Evolutionary conservation across 2,113 vertebrate genomes (phyloP).

Genomic region (Chamaea fasciata): DNA sequence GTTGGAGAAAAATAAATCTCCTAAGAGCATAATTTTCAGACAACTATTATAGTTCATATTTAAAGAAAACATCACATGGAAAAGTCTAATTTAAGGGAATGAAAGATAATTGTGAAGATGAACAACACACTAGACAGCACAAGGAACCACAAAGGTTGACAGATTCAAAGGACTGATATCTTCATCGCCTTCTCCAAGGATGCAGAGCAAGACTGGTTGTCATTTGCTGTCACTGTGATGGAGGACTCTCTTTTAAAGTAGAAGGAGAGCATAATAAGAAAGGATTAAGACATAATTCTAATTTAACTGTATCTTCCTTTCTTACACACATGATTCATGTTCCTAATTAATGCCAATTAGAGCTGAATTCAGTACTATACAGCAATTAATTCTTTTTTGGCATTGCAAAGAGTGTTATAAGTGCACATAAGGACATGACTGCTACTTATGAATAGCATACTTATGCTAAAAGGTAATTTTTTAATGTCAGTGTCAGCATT

Average conservation of each 20-base stretch:
- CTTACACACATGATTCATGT: not conserved
- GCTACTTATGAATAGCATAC: not conserved
- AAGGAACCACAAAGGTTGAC: not conserved
- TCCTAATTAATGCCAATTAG: constrained; percentile 35
- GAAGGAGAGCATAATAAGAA: constrained; percentile 6
- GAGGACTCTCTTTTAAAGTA: not conserved
- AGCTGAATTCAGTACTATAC: not conserved
- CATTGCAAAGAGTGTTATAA: not conserved
- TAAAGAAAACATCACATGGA: not conserved
- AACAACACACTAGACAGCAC: not conserved
- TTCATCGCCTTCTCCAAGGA: not conserved
- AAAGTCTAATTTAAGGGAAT: not conserved
- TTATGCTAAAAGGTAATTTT: not conserved
- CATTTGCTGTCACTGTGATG: not conserved
- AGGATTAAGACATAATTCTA: constrained; percentile 10
- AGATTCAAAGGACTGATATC: not conserved
- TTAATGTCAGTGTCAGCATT: not conserved
- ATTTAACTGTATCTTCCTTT: constrained; percentile 9
- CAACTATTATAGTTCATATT: not conserved
- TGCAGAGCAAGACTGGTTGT: not conserved
- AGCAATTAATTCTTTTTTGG: not conserved
- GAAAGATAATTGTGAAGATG: not conserved
- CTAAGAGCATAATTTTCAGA: not conserved
- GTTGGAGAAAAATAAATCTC: not conserved
- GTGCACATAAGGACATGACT: not conserved